Conservation (phyloP, 1,140 invertebrate genomes). For the Wiebesia pumilae region DNA sequence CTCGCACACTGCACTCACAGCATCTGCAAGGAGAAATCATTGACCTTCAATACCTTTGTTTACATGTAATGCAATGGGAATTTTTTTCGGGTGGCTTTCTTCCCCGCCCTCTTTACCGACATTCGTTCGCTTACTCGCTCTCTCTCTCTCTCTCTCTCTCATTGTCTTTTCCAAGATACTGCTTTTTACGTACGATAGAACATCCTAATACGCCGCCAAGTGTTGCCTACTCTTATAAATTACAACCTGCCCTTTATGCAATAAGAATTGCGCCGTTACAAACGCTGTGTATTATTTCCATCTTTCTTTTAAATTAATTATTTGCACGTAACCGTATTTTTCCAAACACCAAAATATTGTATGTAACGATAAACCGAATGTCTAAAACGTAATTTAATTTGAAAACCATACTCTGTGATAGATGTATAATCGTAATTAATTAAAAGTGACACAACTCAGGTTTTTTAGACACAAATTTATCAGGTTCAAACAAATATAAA, state of each 20-base stretch:
- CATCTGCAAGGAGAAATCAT: constrained; percentile 64
- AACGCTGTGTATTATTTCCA: neutral
- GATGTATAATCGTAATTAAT: neutral
- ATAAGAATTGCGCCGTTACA: neutral
- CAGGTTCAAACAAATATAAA: too few relatives aligned
- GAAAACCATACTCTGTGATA: neutral
- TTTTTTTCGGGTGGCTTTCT: neutral
- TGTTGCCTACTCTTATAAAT: neutral
- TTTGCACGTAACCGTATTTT: neutral
- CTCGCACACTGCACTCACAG: constrained; percentile 54
- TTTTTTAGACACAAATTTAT: too few relatives aligned
- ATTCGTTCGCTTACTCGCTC: too few relatives aligned
- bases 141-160: too few relatives aligned
- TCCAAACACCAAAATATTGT: neutral
- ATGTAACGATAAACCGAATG: neutral
- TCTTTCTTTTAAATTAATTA: neutral
- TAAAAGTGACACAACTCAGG: too few relatives aligned
- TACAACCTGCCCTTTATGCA: neutral
- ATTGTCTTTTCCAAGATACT: neutral
- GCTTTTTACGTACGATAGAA: neutral
- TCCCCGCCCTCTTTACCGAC: neutral
- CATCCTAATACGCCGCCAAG: neutral
- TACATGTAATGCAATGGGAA: neutral
- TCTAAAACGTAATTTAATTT: neutral
- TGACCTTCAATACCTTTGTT: neutral